phyloP scores from a whole-genome alignment of 2,888 invertebrate genomes.

The Pecten maximus region DNA sequence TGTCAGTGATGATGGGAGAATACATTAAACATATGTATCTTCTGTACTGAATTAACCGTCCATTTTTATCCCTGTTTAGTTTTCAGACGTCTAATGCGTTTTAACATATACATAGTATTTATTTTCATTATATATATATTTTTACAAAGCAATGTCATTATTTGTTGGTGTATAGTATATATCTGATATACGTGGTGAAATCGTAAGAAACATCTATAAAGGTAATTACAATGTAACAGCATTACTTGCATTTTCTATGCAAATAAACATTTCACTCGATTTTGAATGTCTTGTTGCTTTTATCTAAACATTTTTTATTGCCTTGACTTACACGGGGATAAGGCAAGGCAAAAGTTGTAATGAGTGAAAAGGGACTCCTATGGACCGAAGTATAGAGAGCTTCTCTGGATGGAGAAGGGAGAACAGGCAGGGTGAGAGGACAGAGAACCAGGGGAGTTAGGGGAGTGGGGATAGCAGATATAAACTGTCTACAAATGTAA shows the following conservation, averaged over 20 bases:
- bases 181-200: not conserved
- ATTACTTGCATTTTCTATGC: slow-evolving; percentile 33
- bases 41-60: not conserved
- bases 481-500: too few relatives aligned
- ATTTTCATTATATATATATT: not conserved
- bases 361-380: too few relatives aligned
- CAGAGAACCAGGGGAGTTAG: too few relatives aligned
- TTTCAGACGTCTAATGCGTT: not conserved
- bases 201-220: not conserved
- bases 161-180: not conserved
- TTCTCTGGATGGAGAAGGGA: too few relatives aligned
- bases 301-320: too few relatives aligned
- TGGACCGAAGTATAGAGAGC: too few relatives aligned
- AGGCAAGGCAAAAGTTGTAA: too few relatives aligned
- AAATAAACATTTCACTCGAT: slow-evolving; percentile 27
- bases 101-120: slow-evolving; percentile 20
- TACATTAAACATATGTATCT: not conserved
- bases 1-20: not conserved
- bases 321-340: too few relatives aligned
- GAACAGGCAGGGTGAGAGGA: too few relatives aligned
- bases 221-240: not conserved
- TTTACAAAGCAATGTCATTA: not conserved
- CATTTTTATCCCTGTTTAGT: not conserved
- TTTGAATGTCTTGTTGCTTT: not conserved
- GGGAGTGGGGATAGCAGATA: too few relatives aligned